phyloP scores from a whole-genome alignment of 2,888 invertebrate species.

The Thera obeliscata region DNA sequence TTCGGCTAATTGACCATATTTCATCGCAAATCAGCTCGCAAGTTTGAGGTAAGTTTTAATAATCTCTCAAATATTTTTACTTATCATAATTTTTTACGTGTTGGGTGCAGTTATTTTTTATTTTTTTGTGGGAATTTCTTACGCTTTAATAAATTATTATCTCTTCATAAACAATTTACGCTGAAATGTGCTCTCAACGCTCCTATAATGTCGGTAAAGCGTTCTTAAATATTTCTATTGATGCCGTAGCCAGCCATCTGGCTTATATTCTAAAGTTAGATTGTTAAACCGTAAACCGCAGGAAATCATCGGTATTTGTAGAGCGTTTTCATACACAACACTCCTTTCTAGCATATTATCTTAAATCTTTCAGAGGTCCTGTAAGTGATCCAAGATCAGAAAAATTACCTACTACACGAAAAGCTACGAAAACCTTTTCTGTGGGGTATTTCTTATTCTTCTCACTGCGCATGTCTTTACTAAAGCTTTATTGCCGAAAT shows the following conservation, averaged over 20 bases:
- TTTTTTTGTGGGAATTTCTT: constrained; percentile 24
- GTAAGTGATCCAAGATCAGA: neutral
- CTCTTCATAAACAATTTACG: neutral
- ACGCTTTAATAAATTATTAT: neutral
- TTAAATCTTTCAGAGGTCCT: neutral
- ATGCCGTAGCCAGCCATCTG: constrained; percentile 80
- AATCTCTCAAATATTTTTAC: neutral
- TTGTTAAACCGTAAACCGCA: constrained; percentile 82
- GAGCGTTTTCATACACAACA: constrained; percentile 55
- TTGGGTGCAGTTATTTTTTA: constrained; percentile 22
- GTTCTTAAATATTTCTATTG: constrained; percentile 72
- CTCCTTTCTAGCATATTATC: constrained; percentile 35
- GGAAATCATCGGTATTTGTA: constrained; percentile 73
- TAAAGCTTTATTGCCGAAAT: constrained; percentile 54
- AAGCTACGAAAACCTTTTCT: constrained; percentile 39
- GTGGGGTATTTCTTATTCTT: constrained; percentile 56
- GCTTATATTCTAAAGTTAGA: constrained; percentile 84
- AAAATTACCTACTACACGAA: constrained; percentile 21
- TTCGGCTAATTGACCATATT: constrained; percentile 48
- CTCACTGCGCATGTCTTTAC: constrained; percentile 70
- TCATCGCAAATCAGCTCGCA: constrained; percentile 53
- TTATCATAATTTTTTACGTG: neutral
- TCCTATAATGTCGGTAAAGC: constrained; percentile 52
- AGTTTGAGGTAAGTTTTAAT: constrained; percentile 53
- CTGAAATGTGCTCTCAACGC: neutral